Conservation (phyloP, 2,113 vertebrate species). For the Cavia porcellus region DNA sequence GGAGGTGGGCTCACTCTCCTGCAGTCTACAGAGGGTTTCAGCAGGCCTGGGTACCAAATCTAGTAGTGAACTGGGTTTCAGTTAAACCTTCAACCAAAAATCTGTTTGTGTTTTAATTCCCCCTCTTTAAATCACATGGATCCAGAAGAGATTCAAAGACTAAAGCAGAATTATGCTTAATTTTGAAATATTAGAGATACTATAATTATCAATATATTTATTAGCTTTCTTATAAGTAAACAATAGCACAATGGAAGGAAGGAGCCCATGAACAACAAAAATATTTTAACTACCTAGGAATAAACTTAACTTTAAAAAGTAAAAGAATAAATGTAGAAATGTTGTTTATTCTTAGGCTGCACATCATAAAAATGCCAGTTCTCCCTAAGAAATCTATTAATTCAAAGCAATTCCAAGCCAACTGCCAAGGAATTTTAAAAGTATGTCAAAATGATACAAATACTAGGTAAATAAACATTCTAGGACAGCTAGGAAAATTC, state of each 20-base stretch:
- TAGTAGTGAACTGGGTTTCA: constrained; percentile 33
- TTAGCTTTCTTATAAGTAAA: constrained; percentile 48
- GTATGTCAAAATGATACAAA: constrained; percentile 3
- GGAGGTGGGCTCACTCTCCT: constrained; percentile 6
- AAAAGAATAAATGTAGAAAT: constrained; percentile 47
- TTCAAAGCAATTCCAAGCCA: background rate
- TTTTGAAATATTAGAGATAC: constrained; percentile 7
- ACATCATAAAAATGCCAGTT: background rate
- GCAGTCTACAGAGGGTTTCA: constrained; percentile 19
- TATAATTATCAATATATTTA: too few species aligned
- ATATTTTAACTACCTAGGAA: background rate
- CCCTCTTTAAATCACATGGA: constrained; percentile 62
- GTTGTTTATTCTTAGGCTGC: background rate
- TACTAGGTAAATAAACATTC: background rate
- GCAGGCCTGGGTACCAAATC: constrained; percentile 49
- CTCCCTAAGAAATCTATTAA: background rate
- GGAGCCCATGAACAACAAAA: background rate
- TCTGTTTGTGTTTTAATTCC: constrained; percentile 50
- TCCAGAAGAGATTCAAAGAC: background rate
- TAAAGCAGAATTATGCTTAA: background rate
- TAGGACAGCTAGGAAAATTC: constrained; percentile 27
- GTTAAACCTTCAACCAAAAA: constrained; percentile 33
- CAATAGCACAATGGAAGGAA: constrained; percentile 7
- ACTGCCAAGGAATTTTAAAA: background rate
- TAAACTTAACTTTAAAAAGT: constrained; percentile 32